These are phyloP conservation scores for Xanthorhoe spadicearia DNA, from an alignment of 2,888 invertebrate species.

Conservation along the genomic window DNA sequence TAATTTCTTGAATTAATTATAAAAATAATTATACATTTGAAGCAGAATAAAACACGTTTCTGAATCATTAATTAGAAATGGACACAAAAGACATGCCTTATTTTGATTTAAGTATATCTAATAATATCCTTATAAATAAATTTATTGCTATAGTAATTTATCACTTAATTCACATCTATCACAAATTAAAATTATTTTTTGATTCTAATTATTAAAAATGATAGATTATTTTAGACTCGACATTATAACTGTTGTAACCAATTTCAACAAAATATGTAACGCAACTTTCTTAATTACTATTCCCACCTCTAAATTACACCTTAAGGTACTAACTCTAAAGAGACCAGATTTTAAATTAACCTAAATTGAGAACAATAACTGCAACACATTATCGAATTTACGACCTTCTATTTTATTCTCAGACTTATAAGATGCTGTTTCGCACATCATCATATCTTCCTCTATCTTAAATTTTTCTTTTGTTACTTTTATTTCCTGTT, in stretches of 20 bases:
- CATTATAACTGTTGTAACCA: neutral
- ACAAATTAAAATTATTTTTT: neutral
- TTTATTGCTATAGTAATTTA: neutral
- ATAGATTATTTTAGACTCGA: neutral
- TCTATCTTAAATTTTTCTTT: slow-evolving; percentile 53
- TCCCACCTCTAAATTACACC: neutral
- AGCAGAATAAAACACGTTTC: neutral
- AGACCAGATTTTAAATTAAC: neutral
- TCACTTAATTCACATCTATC: slow-evolving; percentile 5
- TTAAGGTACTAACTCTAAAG: neutral
- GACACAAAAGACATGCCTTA: neutral
- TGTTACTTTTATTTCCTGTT: slow-evolving; percentile 57
- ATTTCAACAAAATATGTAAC: neutral
- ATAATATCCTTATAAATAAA: neutral
- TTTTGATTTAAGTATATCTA: neutral
- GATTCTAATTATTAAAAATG: neutral
- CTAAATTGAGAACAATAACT: slow-evolving; percentile 70
- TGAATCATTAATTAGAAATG: neutral
- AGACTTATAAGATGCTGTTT: slow-evolving; percentile 54
- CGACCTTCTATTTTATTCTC: slow-evolving; percentile 53
- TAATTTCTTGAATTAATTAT: neutral
- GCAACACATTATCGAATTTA: slow-evolving; percentile 62
- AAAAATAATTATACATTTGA: neutral
- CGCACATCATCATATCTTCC: slow-evolving; percentile 73
- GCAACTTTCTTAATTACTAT: neutral